Evolutionary conservation across 2,113 vertebrate species (phyloP), one percentile per base, ranked within the genome.

Genomic region (Cololabis saira): DNA sequence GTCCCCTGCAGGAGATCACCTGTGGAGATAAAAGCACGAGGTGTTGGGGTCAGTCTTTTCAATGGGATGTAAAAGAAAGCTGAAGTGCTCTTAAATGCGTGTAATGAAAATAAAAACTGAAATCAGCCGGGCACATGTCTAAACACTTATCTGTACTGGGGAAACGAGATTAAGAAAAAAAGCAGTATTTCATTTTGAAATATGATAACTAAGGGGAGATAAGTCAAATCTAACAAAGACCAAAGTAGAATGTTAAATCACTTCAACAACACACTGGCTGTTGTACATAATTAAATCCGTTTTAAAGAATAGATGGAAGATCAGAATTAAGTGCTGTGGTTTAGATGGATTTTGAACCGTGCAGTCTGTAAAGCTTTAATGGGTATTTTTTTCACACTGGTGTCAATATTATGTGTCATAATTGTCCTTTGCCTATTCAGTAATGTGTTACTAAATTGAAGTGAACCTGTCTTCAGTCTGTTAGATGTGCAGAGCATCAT

Each of bases 1-100:
- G 71, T 83, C 78, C 77, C 75, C 87, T 81, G 78, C 71, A 77
- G 87, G 84, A 86, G 82, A 71, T 87, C 78, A 84, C 83, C 87
- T 89, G 78, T 21, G 22, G 10, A 49, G 42, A 55, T 19, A 54
- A 57, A 51, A 76, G 41, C 13, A 82, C 0, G 24, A 62, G 8
- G 59, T 18, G 47, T 10, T 14, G 17, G 9, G 13, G 15, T 71
- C 10, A 48, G 58, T 18, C 2, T 60, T 53, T 64, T 8, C 41
- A 42, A 3, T n/a, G 24, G 1, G 7, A 17, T 10, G 17, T 15
- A 58, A 41, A 22, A 24, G 12, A 9, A 12, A 49, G 13, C 15
- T 37, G 15, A 62, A 48, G n/a, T 52, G 22, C 14, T 43, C 49
- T 27, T 72, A 58, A 55, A 33, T 45, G 24, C 65, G 33, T 15